A percentile compares a stretch with the other conserved stretches of the same genome.
Conservation (phyloP, 2,888 invertebrate species). For the Notocelia uddmanniana region DNA sequence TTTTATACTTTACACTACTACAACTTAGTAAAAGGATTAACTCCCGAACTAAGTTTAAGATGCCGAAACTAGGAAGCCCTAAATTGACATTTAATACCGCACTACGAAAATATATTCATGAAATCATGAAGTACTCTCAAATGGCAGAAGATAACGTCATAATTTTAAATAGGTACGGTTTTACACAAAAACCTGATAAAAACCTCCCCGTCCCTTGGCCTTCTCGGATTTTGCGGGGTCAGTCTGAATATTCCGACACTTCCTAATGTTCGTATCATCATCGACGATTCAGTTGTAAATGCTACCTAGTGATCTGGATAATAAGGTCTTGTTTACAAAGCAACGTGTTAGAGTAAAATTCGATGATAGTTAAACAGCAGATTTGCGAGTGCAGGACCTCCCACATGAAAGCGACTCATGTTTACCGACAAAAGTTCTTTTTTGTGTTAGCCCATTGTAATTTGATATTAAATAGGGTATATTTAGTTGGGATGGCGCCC, state of each 20-base stretch:
- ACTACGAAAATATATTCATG: slow-evolving; percentile 11
- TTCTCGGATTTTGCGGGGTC: slow-evolving; percentile 30
- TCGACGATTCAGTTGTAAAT: background rate
- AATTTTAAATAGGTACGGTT: slow-evolving; percentile 19
- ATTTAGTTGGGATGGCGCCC: slow-evolving; percentile 35
- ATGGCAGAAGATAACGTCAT: slow-evolving; percentile 34
- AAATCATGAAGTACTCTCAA: slow-evolving; percentile 21
- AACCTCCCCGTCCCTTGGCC: slow-evolving; percentile 23
- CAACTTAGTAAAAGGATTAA: too few species aligned
- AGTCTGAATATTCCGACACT: slow-evolving; percentile 15
- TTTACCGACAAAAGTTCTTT: slow-evolving; percentile 45
- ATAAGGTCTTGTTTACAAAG: background rate
- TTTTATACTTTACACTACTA: too few species aligned
- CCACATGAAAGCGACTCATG: slow-evolving; percentile 40
- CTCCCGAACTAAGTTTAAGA: too few species aligned
- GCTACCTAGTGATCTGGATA: background rate
- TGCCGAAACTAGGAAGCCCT: too few species aligned
- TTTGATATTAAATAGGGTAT: slow-evolving; percentile 37
- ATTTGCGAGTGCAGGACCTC: slow-evolving; percentile 41
- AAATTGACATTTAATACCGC: background rate
- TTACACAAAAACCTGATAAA: slow-evolving; percentile 27
- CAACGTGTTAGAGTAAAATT: slow-evolving; percentile 1
- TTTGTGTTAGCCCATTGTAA: slow-evolving; percentile 42
- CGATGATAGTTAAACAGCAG: slow-evolving; percentile 8
- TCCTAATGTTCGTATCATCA: slow-evolving; percentile 2